These are phyloP conservation scores for Remorina albescens DNA, from an alignment of 2,797 vertebrate genomes.

Conservation along the genomic window DNA sequence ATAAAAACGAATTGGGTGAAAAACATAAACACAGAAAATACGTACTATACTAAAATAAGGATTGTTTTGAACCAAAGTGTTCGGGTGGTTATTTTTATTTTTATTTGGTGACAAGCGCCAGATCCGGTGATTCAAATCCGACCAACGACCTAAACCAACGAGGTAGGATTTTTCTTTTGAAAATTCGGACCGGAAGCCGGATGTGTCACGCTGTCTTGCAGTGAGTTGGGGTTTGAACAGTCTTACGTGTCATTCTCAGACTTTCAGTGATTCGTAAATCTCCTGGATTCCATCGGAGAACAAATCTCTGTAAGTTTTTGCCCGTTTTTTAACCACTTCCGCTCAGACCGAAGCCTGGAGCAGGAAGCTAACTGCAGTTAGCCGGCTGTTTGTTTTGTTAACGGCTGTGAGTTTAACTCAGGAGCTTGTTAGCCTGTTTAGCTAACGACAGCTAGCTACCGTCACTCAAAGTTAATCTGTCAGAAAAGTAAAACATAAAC, in stretches of 20 bases:
- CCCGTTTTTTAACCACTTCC: background rate
- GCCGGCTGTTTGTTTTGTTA: background rate
- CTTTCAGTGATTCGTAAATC: conserved; percentile 35
- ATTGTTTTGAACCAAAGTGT: no score
- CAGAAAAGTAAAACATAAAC: conserved; percentile 10
- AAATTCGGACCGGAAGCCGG: background rate
- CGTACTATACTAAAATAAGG: no score
- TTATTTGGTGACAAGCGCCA: background rate
- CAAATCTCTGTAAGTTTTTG: conserved; percentile 34
- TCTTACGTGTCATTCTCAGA: conserved; percentile 77
- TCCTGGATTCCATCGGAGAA: background rate
- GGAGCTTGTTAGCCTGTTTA: conserved; percentile 20
- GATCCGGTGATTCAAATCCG: background rate
- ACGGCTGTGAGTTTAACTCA: background rate
- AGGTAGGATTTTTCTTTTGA: conserved; percentile 47
- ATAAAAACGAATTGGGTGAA: conserved; percentile 2
- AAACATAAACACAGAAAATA: background rate
- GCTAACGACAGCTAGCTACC: conserved; percentile 40
- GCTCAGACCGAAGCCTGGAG: background rate
- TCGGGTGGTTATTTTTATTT: no score
- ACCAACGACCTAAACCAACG: background rate
- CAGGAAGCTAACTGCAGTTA: accelerated
- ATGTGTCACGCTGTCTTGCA: background rate
- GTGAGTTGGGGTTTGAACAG: conserved; percentile 14
- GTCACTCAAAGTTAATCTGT: conserved; percentile 13